Evolutionary conservation across 2,888 invertebrate genomes (phyloP).

Genomic region (Agrenia bidenticulata): DNA sequence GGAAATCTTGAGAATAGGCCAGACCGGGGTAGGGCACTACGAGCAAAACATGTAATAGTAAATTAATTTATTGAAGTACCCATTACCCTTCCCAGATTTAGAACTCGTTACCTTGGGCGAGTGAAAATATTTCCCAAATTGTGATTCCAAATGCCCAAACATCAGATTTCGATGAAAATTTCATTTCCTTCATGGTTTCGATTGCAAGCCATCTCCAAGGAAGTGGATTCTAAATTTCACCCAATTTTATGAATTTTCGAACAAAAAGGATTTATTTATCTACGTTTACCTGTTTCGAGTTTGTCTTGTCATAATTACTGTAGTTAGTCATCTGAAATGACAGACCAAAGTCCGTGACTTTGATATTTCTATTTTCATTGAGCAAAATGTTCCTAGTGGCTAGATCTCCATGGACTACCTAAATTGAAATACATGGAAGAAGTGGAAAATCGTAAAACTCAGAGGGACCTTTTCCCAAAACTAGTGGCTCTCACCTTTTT

Average conservation of each 20-base stretch:
- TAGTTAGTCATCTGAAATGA: slow-evolving; percentile 11
- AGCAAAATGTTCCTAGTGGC: slow-evolving; percentile 14
- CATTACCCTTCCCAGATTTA: too few species aligned
- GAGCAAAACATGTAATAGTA: too few species aligned
- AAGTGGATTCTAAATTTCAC: neutral
- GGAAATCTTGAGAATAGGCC: slow-evolving; percentile 13
- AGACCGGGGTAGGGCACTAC: slow-evolving; percentile 11
- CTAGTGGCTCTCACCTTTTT: slow-evolving; percentile 1
- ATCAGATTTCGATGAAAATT: slow-evolving; percentile 13
- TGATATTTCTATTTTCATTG: neutral
- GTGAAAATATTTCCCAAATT: slow-evolving; percentile 18
- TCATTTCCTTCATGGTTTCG: neutral
- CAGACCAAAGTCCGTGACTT: slow-evolving; percentile 14
- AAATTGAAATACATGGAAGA: neutral
- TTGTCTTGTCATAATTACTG: slow-evolving; percentile 11
- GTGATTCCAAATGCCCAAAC: slow-evolving; percentile 17
- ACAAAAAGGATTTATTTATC: neutral
- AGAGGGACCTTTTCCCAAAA: too few species aligned
- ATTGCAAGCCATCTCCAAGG: slow-evolving; percentile 14
- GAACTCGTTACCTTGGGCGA: slow-evolving; percentile 16
- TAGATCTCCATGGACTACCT: slow-evolving; percentile 16
- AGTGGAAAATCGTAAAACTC: neutral
- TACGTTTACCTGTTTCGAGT: neutral
- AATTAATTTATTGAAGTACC: too few species aligned
- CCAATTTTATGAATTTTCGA: neutral